These are phyloP conservation scores for Galerucella nymphaeae DNA, from an alignment of 2,888 invertebrate genomes.

Conservation along the genomic window DNA sequence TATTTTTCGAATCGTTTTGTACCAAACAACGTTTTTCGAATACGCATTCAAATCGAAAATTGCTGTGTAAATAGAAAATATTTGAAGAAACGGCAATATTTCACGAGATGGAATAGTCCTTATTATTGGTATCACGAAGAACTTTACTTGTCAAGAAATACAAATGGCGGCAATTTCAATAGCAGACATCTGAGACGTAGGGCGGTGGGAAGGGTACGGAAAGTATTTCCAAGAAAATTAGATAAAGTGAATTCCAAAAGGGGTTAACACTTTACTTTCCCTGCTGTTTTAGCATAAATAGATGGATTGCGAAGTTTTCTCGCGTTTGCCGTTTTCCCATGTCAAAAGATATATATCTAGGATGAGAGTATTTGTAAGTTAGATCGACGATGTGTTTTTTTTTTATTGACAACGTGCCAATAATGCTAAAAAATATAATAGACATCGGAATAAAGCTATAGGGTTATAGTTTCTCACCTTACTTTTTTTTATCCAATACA, in stretches of 20 bases:
- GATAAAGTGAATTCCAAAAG: conserved; percentile 53
- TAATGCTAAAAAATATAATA: neutral
- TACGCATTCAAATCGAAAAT: conserved; percentile 26
- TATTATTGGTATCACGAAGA: conserved; percentile 53
- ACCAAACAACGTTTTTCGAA: conserved; percentile 6
- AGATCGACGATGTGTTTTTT: neutral
- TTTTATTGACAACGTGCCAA: neutral
- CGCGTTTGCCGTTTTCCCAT: conserved; percentile 24
- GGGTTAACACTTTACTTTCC: conserved; percentile 44
- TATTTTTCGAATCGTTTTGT: neutral
- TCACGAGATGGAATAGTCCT: conserved; percentile 35
- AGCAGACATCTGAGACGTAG: conserved; percentile 34
- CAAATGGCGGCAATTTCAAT: conserved; percentile 53
- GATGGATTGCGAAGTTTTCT: conserved; percentile 23
- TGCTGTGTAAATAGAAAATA: conserved; percentile 29
- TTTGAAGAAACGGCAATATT: conserved; percentile 27
- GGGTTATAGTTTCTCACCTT: neutral
- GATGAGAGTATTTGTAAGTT: conserved; percentile 29
- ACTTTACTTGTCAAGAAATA: conserved; percentile 54
- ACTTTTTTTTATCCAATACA: too few species aligned
- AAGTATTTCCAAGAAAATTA: conserved; percentile 54
- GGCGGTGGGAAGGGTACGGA: conserved; percentile 42
- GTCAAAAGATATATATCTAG: conserved; percentile 21
- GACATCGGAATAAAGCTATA: neutral
- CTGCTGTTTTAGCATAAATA: conserved; percentile 32